phyloP scores from a whole-genome alignment of 1,140 invertebrate species.

The Watersipora subatra region DNA sequence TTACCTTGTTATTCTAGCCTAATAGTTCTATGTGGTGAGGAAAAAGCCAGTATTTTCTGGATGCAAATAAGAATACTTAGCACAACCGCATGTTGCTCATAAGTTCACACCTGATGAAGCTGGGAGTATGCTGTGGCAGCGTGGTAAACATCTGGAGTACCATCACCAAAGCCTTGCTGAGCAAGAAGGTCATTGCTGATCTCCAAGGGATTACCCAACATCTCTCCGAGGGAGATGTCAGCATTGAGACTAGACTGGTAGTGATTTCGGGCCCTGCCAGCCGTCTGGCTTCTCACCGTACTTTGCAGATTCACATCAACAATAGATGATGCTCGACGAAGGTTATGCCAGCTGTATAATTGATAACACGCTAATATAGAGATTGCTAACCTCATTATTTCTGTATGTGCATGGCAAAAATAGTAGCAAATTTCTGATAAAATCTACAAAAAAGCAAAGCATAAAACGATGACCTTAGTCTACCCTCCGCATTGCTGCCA shows the following conservation, averaged over 20 bases:
- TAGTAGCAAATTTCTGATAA: no score
- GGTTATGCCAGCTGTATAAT: not conserved
- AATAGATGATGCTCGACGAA: not conserved
- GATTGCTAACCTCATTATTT: not conserved
- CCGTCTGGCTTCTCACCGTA: not conserved
- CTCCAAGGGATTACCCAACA: not conserved
- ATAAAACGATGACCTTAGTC: no score
- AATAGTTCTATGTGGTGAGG: no score
- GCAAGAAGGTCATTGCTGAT: not conserved
- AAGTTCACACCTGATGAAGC: not conserved
- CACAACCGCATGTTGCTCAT: no score
- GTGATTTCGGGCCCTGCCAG: not conserved
- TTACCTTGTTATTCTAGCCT: no score
- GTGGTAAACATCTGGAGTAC: not conserved
- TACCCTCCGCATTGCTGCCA: no score
- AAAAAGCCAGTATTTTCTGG: no score
- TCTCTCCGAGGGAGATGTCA: not conserved
- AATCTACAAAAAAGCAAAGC: no score
- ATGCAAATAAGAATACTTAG: no score
- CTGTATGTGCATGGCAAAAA: constrained; percentile 9
- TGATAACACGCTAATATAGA: not conserved
- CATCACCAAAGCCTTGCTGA: not conserved
- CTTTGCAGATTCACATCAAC: not conserved
- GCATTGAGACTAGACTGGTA: not conserved
- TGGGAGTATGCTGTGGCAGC: not conserved